Base-by-base conservation (phyloP, 2,797 vertebrate species). In the Triplophysa bombifrons region DNA sequence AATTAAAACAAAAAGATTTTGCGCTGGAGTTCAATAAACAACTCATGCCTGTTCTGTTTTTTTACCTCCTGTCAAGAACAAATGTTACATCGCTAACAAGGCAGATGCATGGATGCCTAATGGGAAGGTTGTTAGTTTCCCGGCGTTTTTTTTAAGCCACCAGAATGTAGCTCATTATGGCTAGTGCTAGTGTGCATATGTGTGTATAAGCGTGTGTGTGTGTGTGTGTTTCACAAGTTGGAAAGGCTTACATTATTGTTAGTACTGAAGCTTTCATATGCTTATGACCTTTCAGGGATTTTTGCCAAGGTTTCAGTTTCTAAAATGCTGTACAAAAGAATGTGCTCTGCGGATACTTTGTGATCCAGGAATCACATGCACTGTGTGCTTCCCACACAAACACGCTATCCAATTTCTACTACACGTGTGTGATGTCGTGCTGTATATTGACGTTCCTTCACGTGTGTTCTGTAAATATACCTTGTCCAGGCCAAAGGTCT, bases 401-500 rank as follows among this genome's bases (percentile, higher is more conserved):
- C 60, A 30, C 10, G 30, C 53, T 25, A 77, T 46, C 51, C 27
- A 77, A 69, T 34, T 30, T 44, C 44, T 20, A 50, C 13, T 13
- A 71, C 11, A 17, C 51, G 48, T 44, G 67, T 48, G 51, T 53
- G 20, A 51, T 70, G 76, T 68, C 34, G 2, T 71, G 25, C 65
- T 77, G 3, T 38, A 60, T 58, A 41, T 22, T 60, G 38, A 71
- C 51, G 22, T 56, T 61, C 50, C 8, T 38, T 19, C 30, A 64
- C 16, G 9, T 20, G 63, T 71, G 50, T 46, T 71, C 8, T 75
- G 53, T 60, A 61, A 34, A 51, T 60, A 19, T 92, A 97, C 96
- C 96, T 98, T 98, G 90, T 98, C 92, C 83, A 98, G 88, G 58
- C 94, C 95, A 86, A 98, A 98, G 0, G 96, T 98, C 91, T 98